phyloP scores from a whole-genome alignment of 1,140 invertebrate species.

The Nasonia vitripennis region DNA sequence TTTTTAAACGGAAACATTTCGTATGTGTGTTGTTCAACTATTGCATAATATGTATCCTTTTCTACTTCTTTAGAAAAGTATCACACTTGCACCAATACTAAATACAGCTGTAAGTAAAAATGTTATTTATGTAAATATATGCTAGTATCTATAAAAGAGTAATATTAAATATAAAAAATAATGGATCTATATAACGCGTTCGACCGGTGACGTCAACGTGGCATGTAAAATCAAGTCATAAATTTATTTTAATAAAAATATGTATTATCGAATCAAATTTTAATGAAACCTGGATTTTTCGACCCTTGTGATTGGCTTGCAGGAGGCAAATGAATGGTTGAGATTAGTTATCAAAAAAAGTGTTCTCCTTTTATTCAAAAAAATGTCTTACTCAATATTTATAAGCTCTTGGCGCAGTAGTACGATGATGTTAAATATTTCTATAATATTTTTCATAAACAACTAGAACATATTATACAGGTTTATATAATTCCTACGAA shows the following conservation, averaged over 20 bases:
- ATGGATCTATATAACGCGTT: slow-evolving; percentile 35
- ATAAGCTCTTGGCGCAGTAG: slow-evolving; percentile 43
- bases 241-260: slow-evolving; percentile 51
- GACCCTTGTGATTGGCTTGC: background rate
- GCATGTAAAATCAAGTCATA: slow-evolving; percentile 46
- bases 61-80: slow-evolving; percentile 27
- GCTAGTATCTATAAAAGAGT: slow-evolving; percentile 26
- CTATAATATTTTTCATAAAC: slow-evolving; percentile 54
- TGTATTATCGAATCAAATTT: slow-evolving; percentile 41
- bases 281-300: slow-evolving; percentile 5
- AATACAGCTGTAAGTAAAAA: slow-evolving; percentile 28
- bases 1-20: slow-evolving; percentile 27
- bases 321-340: background rate
- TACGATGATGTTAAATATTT: slow-evolving; percentile 38
- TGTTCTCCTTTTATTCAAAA: slow-evolving; percentile 22
- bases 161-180: slow-evolving; percentile 26
- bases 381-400: slow-evolving; percentile 36
- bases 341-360: background rate
- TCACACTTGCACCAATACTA: slow-evolving; percentile 34
- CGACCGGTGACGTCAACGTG: background rate
- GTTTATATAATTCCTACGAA: slow-evolving; percentile 61
- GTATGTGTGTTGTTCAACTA: background rate
- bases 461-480: slow-evolving; percentile 66
- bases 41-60: slow-evolving; percentile 27
- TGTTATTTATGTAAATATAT: slow-evolving; percentile 49